Evolutionary conservation across 2,797 vertebrate genomes (phyloP), one percentile per base, ranked within the genome.

Genomic region (Delichon dasypus): DNA sequence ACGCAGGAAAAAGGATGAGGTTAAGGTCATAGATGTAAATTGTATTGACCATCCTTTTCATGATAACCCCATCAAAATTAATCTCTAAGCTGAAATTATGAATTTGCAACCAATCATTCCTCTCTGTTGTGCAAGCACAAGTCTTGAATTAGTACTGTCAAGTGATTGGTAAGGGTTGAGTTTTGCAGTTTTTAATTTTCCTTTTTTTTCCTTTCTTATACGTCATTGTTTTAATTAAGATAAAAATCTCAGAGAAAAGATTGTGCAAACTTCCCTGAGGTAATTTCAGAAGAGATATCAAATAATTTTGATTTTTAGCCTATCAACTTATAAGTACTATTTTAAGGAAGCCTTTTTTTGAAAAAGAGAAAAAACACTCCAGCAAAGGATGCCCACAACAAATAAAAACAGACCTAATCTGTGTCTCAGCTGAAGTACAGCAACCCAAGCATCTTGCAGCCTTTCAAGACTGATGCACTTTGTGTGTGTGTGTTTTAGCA

Each of bases 61-160:
- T 60, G 55, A 86, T 38, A 91, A 86, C 54, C 10, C 29, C 15
- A 7, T 58, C 66, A 71, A 94, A 94, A 74, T 30, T 1, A 79
- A 85, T 72, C 22, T 87, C 60, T 53, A 68, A 61, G 0, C 5
- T 68, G 50, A 93, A 94, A 94, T 68, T 67, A 50, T 5, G 0
- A 81, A n/a, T 89, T 96, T 95, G n/a, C 38, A 66, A 76, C 42
- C 74, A 84, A 70, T 90, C 40, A 42, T 75, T 92, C 47, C 78
- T 68, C 36, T 75, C 47, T 72, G 13, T 64, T 83, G 47, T 74
- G 47, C 21, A 68, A 36, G 64, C 30, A 13, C 70, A 36, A 34
- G 40, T 80, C 89, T 72, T 14, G 38, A 15, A 45, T 80, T 87
- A 73, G 54, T 58, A 62, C 23, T 55, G 36, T 19, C 55, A 50